Base-by-base conservation (phyloP, 2,113 vertebrate species). In the Rattus rattus region DNA sequence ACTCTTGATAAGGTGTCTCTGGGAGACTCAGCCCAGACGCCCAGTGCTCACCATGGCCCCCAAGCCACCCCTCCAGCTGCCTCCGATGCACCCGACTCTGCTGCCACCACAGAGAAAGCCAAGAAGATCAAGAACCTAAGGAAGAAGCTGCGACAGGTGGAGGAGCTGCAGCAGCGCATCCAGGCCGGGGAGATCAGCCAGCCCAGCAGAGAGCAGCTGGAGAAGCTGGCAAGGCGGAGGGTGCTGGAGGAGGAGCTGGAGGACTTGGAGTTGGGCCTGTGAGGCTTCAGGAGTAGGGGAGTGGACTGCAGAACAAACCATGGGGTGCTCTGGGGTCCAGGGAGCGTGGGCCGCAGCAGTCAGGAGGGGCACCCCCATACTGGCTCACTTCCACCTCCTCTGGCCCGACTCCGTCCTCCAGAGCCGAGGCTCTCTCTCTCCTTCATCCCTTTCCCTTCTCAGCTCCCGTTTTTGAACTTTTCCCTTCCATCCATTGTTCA, bases 61-160 rank as follows among this genome's bases (percentile, higher is more conserved):
- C 95, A 52, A 33, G 94, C 88, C 43, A 88, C 88, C 4, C 77
- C 92, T 1, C 0, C 94, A 54, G 36, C 79, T 0, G 75, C 96
- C 72, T 59, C 97, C 0, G 92, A 97, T 0, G 98, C 98, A 0
- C 80, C 97, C 9, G 96, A 98, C 1, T 93, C 98, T 0, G 95
- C 92, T 1, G 91, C 97, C 0, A 86, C 92, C 19, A 90, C 98
- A 0, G 99, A 99, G 98, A 99, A 98, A 95, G 98, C 98, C 95
- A 99, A 98, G 98, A 99, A 99, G 98, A 98, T 99, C 4, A 99
- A 99, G 98, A 99, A 99, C 88, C 98, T 99, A 89, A 98, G 98
- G 96, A 99, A 99, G 99, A 99, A 99, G 98, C 98, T 99, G 96
- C 99, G 99, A 19, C 99, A 99, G 97, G 99, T 99, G 19, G 99